Evolutionary conservation across 1,140 invertebrate genomes (phyloP).

Genomic region (Steinernema feltiae): DNA sequence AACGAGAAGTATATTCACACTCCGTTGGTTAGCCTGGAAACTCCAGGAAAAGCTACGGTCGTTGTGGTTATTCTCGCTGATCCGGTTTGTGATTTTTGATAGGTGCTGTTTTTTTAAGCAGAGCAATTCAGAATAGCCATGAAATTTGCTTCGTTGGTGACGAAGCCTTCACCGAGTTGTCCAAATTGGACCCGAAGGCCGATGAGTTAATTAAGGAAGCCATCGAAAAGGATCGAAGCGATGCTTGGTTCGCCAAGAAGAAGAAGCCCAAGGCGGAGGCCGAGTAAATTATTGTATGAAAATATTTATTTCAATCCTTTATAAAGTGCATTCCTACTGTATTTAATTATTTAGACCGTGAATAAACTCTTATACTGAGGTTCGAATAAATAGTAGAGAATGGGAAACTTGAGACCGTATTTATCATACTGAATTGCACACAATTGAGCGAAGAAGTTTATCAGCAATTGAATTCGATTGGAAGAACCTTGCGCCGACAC

Average conservation of each 20-base stretch:
- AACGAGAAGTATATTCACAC: slow-evolving; percentile 73
- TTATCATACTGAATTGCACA: no score
- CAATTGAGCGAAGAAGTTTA: no score
- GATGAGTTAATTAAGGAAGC: slow-evolving; percentile 73
- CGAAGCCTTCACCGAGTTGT: slow-evolving; percentile 81
- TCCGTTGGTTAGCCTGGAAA: slow-evolving; percentile 79
- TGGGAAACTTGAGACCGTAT: no score
- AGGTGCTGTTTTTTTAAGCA: background rate
- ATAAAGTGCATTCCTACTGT: no score
- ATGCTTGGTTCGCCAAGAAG: slow-evolving; percentile 31
- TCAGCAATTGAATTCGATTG: no score
- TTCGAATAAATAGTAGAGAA: no score
- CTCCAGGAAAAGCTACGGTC: slow-evolving; percentile 90
- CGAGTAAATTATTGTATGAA: no score
- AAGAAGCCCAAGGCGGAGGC: background rate
- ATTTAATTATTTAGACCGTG: no score
- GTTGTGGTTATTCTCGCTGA: slow-evolving; percentile 89
- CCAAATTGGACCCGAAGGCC: slow-evolving; percentile 75
- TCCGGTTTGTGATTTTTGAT: slow-evolving; percentile 64
- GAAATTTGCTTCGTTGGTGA: slow-evolving; percentile 98
- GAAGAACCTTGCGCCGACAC: no score
- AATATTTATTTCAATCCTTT: no score
- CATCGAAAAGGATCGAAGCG: slow-evolving; percentile 62
- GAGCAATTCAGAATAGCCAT: slow-evolving; percentile 72
- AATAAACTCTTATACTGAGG: no score